Evolutionary conservation across 2,888 invertebrate genomes (phyloP).

Genomic region (Lasius fuliginosus): DNA sequence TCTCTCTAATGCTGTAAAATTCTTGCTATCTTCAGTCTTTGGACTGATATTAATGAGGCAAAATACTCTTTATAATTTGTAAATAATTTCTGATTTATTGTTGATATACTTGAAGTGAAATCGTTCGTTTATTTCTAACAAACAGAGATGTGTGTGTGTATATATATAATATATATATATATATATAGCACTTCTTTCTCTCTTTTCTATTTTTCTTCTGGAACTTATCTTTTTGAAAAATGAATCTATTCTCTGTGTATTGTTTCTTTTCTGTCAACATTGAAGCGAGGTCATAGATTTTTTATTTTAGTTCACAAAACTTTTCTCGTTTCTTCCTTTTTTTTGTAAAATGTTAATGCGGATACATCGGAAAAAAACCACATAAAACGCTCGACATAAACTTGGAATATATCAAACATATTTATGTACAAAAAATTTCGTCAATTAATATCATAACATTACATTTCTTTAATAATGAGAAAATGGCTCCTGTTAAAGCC

Average conservation of each 20-base stretch:
- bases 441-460: slow-evolving; percentile 52
- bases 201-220: background rate
- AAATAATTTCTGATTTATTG: slow-evolving; percentile 18
- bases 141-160: background rate
- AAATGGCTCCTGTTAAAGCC: slow-evolving; percentile 42
- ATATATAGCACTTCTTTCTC: background rate
- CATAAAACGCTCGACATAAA: slow-evolving; percentile 21
- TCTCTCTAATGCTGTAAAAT: slow-evolving; percentile 20
- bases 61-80: slow-evolving; percentile 52
- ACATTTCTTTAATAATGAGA: slow-evolving; percentile 48
- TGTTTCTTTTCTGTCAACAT: slow-evolving; percentile 8
- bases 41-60: slow-evolving; percentile 48
- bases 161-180: background rate
- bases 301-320: slow-evolving; percentile 7
- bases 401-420: slow-evolving; percentile 52
- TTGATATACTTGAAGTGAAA: slow-evolving; percentile 1
- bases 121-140: slow-evolving; percentile 13
- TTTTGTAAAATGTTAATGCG: background rate
- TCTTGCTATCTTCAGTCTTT: slow-evolving; percentile 58
- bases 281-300: background rate
- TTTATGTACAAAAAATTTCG: slow-evolving; percentile 55
- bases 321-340: background rate
- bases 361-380: slow-evolving; percentile 8
- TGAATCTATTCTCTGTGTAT: background rate
- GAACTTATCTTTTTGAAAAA: slow-evolving; percentile 5